Conservation (phyloP, 35 echinoderm and acorn worm species). For the Eucidaris tribuloides region DNA sequence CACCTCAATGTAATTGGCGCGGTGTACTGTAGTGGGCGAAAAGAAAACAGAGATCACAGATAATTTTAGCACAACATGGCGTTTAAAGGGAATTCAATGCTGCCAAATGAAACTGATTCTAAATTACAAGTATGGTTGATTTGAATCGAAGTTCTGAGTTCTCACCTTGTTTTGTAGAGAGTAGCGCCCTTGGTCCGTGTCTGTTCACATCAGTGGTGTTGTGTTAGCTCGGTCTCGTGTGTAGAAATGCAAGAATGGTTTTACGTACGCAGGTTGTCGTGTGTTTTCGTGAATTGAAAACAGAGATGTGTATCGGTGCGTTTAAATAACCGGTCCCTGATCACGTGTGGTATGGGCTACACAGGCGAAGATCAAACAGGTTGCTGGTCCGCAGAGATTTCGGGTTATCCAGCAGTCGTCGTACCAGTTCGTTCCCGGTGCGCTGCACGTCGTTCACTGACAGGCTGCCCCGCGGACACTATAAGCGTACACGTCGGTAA, state of each 20-base stretch:
- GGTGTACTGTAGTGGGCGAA: constrained; percentile 15
- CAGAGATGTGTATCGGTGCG: not conserved
- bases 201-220: too few species aligned
- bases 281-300: too few species aligned
- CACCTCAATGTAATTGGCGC: not conserved
- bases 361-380: constrained; percentile 15
- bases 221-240: too few species aligned
- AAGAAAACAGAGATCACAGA: not conserved
- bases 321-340: not conserved
- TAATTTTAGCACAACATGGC: not conserved
- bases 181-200: not conserved
- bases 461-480: too few species aligned
- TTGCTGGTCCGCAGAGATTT: not conserved
- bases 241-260: too few species aligned
- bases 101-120: not conserved
- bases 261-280: too few species aligned
- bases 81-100: not conserved
- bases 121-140: not conserved
- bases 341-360: not conserved
- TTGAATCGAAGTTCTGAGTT: not conserved
- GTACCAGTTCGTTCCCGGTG: constrained; percentile 14
- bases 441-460: not conserved
- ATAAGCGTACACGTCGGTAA: too few species aligned
- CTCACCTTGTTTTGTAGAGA: not conserved
- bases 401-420: not conserved